These are phyloP conservation scores for Clostera curtula DNA, from an alignment of 2,888 invertebrate genomes.

Conservation along the genomic window DNA sequence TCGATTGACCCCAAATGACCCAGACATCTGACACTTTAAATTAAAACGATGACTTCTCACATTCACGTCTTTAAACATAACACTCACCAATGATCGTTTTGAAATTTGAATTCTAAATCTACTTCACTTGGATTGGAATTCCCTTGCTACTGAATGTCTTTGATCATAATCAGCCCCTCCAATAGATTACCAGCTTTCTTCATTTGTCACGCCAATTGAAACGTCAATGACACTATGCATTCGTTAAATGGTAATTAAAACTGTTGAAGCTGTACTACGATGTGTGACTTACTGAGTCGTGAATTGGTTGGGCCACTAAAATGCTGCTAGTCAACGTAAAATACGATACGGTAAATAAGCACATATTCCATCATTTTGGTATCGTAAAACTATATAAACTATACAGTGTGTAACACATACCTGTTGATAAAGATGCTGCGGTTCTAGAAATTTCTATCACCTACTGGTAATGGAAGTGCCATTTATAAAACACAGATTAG, in stretches of 20 bases:
- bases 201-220: slow-evolving; percentile 8
- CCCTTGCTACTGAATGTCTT: not conserved
- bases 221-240: slow-evolving; percentile 22
- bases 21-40: not conserved
- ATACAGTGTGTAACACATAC: no score
- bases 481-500: no score
- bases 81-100: not conserved
- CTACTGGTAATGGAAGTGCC: no score
- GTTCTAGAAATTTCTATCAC: no score
- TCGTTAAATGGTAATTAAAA: slow-evolving; percentile 42
- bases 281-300: slow-evolving; percentile 5
- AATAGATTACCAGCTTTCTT: slow-evolving; percentile 12
- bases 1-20: not conserved
- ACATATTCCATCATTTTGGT: no score
- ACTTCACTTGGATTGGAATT: no score
- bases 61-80: not conserved
- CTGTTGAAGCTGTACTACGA: slow-evolving; percentile 31
- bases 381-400: no score
- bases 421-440: no score
- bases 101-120: no score
- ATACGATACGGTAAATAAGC: not conserved
- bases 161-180: not conserved
- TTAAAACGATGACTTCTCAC: slow-evolving; percentile 1
- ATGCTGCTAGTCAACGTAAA: not conserved
- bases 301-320: slow-evolving; percentile 1